Base-by-base conservation (phyloP, 53 echinoderm and acorn worm species). In the Paracentrotus lividus region DNA sequence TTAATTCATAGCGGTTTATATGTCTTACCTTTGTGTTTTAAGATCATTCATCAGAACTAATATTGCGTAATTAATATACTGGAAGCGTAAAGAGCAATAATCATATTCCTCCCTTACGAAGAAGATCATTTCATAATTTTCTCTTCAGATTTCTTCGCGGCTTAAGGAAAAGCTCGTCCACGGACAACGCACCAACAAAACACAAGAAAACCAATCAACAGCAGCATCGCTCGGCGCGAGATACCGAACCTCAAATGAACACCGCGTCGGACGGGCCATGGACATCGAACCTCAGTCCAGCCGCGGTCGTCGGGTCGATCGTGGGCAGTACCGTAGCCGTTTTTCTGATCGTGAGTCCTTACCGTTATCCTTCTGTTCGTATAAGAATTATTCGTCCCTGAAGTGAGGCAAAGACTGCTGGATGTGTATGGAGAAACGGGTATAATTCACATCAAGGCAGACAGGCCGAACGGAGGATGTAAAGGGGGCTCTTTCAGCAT, bases 291-390 rank as follows among this genome's bases (percentile, higher is more conserved):
- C 68, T 90, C 90, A 90, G 90, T 49, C 72, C 68, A 6, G 90
- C 95, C 45, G 91, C 93, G 45, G 91, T 95, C 54, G 95, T 95
- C 49, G 95, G 81, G 49, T 88, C 93, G 54, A 95, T 95, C 95
- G 93, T 95, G 38, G 95, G 95, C 4, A 86, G 95, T 26, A 93
- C 95, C 26, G 44, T 95, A 21, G 93, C 88, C 16, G 77, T 95
- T 81, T 95, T 95, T 91, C 33, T 95, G 58, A 91, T 95, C 69
- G 93, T 95, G 33, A n/a, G 95, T 95, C 15, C 86, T 95, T 42
- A 86, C 95, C 69, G 93, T 90, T 6, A 90, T 95, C 66, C n/a
- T 90, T 93, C 93, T 95, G 95, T 85, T 95, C 95, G 12, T 95
- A 95, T 86, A 88, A 58, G 90, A 95, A 95, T 64, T 93, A 95